These are phyloP conservation scores for Ascaphus truei DNA, from an alignment of 2,113 vertebrate species.

Conservation along the genomic window DNA sequence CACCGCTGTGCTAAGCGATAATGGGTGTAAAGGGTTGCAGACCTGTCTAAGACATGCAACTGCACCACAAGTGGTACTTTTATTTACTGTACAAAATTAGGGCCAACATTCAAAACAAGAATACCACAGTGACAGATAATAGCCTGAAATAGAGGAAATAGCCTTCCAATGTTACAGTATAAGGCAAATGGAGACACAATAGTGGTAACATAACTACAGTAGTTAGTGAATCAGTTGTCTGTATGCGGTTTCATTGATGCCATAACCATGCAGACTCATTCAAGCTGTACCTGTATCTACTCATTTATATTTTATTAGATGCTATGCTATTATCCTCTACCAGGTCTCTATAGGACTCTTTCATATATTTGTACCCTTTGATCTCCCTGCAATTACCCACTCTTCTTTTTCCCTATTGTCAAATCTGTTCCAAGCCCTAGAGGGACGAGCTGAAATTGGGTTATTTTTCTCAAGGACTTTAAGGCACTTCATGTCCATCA, in stretches of 20 bases:
- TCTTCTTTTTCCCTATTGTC: constrained; percentile 17
- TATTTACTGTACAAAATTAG: no score
- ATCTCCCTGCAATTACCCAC: constrained; percentile 16
- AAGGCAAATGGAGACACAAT: no score
- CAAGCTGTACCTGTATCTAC: constrained; percentile 9
- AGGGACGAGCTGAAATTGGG: not conserved
- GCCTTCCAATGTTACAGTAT: no score
- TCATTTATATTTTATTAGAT: constrained; percentile 24
- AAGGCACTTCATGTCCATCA: not conserved
- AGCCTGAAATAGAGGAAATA: no score
- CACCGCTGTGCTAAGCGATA: no score
- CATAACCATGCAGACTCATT: constrained; percentile 13
- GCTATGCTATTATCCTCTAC: constrained; percentile 20
- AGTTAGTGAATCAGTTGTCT: not conserved
- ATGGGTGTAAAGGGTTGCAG: no score
- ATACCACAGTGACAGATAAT: no score
- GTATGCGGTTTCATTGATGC: not conserved
- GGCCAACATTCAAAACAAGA: no score
- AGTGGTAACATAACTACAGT: not conserved
- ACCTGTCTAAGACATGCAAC: no score
- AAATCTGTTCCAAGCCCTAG: constrained; percentile 9
- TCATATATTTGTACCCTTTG: constrained; percentile 24
- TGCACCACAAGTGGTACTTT: no score
- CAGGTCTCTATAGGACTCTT: constrained; percentile 21
- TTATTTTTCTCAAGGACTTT: constrained; percentile 1